Evolutionary conservation across 1,140 invertebrate genomes (phyloP).

Genomic region (Lucilia cuprina): DNA sequence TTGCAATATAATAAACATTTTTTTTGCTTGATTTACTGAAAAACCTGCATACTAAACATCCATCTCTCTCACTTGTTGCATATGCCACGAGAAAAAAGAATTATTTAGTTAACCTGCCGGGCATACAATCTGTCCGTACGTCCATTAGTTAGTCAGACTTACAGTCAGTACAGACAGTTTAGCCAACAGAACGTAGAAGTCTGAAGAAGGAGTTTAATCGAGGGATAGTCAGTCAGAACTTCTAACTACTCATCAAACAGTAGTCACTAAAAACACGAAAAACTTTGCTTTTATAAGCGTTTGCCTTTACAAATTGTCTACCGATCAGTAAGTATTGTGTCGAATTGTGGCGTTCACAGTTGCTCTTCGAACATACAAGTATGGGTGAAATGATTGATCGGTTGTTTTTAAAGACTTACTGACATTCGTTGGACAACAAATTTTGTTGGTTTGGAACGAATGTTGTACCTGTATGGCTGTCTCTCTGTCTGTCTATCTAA

Average conservation of each 20-base stretch:
- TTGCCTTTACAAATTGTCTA: background rate
- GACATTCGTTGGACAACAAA: background rate
- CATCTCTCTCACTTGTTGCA: background rate
- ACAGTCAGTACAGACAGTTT: background rate
- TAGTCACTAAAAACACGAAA: slow-evolving; percentile 3
- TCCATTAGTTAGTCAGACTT: background rate
- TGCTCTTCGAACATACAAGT: background rate
- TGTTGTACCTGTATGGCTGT: background rate
- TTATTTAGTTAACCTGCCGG: background rate
- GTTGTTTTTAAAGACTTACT: background rate
- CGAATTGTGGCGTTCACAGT: background rate
- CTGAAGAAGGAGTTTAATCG: background rate
- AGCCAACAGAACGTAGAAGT: background rate
- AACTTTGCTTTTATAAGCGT: background rate
- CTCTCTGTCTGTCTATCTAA: background rate
- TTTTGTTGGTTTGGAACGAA: background rate
- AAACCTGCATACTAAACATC: background rate
- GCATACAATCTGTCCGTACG: background rate
- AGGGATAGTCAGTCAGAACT: background rate
- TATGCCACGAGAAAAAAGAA: background rate
- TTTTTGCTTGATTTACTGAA: background rate
- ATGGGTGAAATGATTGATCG: background rate
- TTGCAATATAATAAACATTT: slow-evolving; percentile 20
- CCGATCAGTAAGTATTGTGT: background rate
- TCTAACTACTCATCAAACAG: slow-evolving; percentile 31